A percentile compares a stretch with the other conserved stretches of the same genome.
These are phyloP conservation scores for Myripristis murdjan DNA, from an alignment of 2,797 vertebrate genomes.

Conservation along the genomic window DNA sequence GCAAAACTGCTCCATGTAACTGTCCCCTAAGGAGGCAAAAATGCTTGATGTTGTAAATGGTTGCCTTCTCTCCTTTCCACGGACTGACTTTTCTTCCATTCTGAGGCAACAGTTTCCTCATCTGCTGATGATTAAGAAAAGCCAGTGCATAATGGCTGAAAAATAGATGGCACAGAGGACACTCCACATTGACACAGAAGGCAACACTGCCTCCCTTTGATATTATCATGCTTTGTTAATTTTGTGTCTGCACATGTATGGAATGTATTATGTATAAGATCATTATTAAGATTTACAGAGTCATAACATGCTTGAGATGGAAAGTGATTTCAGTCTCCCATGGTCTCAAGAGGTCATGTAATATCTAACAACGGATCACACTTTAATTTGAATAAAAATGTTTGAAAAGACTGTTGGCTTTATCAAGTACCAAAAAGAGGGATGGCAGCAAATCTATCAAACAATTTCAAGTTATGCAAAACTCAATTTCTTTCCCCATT, in stretches of 20 bases:
- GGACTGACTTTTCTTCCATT: no score
- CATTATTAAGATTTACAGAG: not conserved
- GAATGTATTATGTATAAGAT: no score
- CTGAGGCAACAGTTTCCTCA: no score
- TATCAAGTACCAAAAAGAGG: conserved; percentile 14
- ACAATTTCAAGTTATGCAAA: conserved; percentile 4
- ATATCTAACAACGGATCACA: not conserved
- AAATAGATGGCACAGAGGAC: no score
- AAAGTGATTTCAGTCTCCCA: not conserved
- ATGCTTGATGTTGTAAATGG: no score
- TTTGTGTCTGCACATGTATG: not conserved
- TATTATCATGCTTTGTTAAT: not conserved
- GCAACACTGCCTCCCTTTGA: no score
- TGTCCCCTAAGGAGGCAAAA: no score
- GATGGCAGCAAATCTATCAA: conserved; percentile 20
- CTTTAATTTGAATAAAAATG: conserved; percentile 25
- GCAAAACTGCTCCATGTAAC: no score
- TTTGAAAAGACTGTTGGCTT: not conserved
- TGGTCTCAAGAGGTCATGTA: not conserved
- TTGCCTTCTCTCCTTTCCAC: no score
- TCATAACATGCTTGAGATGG: not conserved
- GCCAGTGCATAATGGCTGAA: no score
- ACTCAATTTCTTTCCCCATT: conserved; percentile 6
- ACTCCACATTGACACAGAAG: no score
- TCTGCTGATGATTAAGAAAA: no score